Evolutionary conservation across 1,140 invertebrate species (phyloP), one percentile per base, ranked within the genome.

Genomic region (Daktulosphaira vitifoliae): DNA sequence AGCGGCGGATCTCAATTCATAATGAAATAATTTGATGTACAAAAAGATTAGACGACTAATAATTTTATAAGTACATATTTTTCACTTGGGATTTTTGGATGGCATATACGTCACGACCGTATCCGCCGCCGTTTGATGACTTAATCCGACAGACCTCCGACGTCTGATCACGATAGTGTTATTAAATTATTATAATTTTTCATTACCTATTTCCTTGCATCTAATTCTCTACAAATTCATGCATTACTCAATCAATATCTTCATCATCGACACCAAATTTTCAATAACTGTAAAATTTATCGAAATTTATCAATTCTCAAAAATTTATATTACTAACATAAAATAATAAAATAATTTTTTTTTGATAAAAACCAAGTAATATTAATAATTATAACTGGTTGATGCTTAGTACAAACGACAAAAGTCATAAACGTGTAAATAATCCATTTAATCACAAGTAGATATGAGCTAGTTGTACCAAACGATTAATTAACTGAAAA

Each of bases 141-240:
- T 62, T 62, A 62, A 62, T 62, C 25, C 26, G 20, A 25, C 26
- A n/a, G 42, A 62, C 56, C 56, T 46, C 25, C 56, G 39, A 62
- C 25, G 56, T 22, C 44, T 48, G 25, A 42, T 62, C 42, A 62
- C 42, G 42, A 48, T 23, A 62, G 25, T 38, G 23, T 38, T 56
- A 42, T 23, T 13, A 39, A 39, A 25, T 44, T 56, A 44, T 11
- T 44, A 48, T 20, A 16, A 48, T 48, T 38, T 38, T 15, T 39
- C 15, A 9, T 15, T 33, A 7, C 18, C 29, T 9, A 22, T 20
- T 2, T 20, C 22, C 29, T 54, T 6, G 16, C 52, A 37, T n/a
- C n/a, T n/a, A n/a, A n/a, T n/a, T n/a, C n/a, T n/a, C n/a, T n/a
- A n/a, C n/a, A n/a, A 13, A 9, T 13, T 4, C 29, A 3, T 44